Percentiles rank a stretch among this genome's conserved stretches.
Evolutionary conservation across 2,888 invertebrate genomes (phyloP).

Genomic region (Drosophila mulleri): DNA sequence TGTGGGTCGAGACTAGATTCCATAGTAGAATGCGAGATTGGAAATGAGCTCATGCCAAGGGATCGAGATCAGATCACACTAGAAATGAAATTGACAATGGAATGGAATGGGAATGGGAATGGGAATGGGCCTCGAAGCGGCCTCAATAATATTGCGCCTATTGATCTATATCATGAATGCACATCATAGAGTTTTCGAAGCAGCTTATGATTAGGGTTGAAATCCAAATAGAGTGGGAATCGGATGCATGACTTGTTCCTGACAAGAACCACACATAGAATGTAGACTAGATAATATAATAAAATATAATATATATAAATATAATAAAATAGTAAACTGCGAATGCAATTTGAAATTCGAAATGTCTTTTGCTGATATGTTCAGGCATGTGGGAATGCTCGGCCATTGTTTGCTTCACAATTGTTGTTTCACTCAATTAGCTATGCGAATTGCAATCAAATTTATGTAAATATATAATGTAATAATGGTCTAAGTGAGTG

Average conservation of each 20-base stretch:
- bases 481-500: slow-evolving; percentile 11
- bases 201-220: background rate
- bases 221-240: background rate
- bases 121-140: too few species aligned
- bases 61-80: background rate
- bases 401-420: slow-evolving; percentile 19
- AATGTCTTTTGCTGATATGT: background rate
- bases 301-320: background rate
- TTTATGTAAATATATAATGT: slow-evolving; percentile 30
- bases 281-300: too few species aligned
- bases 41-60: background rate
- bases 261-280: background rate
- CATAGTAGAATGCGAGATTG: background rate
- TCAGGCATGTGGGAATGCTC: slow-evolving; percentile 15
- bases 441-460: slow-evolving; percentile 31
- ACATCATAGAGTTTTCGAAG: too few species aligned
- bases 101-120: slow-evolving; percentile 3
- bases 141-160: background rate
- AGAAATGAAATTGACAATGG: background rate
- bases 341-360: background rate
- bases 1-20: slow-evolving; percentile 27
- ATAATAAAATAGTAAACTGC: background rate
- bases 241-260: background rate
- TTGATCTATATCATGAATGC: too few species aligned
- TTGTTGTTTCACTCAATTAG: slow-evolving; percentile 29